These are phyloP conservation scores for Bhutanitis thaidina DNA, from an alignment of 2,888 invertebrate species.

Conservation along the genomic window DNA sequence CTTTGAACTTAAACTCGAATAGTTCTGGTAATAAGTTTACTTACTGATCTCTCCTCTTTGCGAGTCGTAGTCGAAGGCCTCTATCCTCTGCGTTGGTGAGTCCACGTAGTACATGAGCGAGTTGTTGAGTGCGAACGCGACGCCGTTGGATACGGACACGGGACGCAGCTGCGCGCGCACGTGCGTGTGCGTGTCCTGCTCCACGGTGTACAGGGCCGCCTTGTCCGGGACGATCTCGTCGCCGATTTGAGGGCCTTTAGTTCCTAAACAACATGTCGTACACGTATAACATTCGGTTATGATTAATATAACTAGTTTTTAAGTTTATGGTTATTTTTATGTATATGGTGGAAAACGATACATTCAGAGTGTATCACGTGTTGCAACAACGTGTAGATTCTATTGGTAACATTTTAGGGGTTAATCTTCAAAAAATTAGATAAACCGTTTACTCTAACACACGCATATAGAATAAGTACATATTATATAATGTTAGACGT, in stretches of 20 bases:
- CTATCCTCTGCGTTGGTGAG: conserved; percentile 82
- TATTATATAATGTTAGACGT: too few species aligned
- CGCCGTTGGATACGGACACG: conserved; percentile 86
- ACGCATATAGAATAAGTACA: too few species aligned
- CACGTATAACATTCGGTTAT: too few species aligned
- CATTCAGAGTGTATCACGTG: too few species aligned
- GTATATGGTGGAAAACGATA: too few species aligned
- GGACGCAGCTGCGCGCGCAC: conserved; percentile 49
- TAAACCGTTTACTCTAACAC: too few species aligned
- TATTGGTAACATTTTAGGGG: too few species aligned
- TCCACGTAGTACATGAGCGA: conserved; percentile 87
- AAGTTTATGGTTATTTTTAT: too few species aligned
- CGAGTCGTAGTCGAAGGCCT: conserved; percentile 83
- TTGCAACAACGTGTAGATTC: too few species aligned
- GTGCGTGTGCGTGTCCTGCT: conserved; percentile 37
- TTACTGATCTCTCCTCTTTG: conserved; percentile 48
- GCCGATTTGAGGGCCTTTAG: conserved; percentile 79
- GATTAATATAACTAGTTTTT: too few species aligned
- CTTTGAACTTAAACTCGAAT: too few species aligned
- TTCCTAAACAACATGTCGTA: conserved; percentile 55
- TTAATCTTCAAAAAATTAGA: too few species aligned
- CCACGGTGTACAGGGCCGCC: conserved; percentile 79
- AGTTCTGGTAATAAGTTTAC: conserved; percentile 22
- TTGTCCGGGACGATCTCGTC: conserved; percentile 69
- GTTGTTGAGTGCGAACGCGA: conserved; percentile 85